Evolutionary conservation across 2,888 invertebrate species (phyloP), one percentile per base, ranked within the genome.

Genomic region (Coremacera marginata): DNA sequence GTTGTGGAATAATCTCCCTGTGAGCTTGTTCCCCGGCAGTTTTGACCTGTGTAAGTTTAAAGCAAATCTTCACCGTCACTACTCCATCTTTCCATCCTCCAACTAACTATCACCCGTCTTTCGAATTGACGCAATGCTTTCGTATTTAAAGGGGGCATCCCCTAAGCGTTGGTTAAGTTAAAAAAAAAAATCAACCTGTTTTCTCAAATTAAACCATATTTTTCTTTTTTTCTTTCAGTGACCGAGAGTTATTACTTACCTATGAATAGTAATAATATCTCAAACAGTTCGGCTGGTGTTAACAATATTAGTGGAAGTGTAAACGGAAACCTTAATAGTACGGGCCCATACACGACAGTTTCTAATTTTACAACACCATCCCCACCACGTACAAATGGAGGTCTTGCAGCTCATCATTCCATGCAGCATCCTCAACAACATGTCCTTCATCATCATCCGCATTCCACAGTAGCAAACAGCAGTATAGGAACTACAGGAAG

Each of bases 231-330:
- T 55, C 25, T 85, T 87, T 3, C 91, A 93, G 93, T 93, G 88
- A 91, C 93, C 82, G 93, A 93, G 86, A 92, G 92, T 85, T 93
- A 90, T 82, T 90, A 89, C 81, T 83, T 87, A 78, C 85, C 87
- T 78, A 84, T 86, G 81, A 83, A 84, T 76, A 82, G 83, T 77
- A 83, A 84, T 74, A 83, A 83, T 79, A 79, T 83, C 44, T 80
- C 84, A 70, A 83, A 82, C 78, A 84, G 81, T 78, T 79, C 82
- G 70, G 79, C 81, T 55, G 82, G 83, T 60, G 79, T 79, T 14
- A 82, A 81, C 63, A 83, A 82, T 57, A 82, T 81, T 57, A 83
- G 83, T n/a, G 75, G 79, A 75, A 31, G 75, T 78, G 60, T 79
- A 77, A 51, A 83, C 49, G 80, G 82, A 74, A 81, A 73, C 65